Evolutionary conservation across 1,140 invertebrate species (phyloP), one percentile per base, ranked within the genome.

Genomic region (Hylaeus anthracinus): DNA sequence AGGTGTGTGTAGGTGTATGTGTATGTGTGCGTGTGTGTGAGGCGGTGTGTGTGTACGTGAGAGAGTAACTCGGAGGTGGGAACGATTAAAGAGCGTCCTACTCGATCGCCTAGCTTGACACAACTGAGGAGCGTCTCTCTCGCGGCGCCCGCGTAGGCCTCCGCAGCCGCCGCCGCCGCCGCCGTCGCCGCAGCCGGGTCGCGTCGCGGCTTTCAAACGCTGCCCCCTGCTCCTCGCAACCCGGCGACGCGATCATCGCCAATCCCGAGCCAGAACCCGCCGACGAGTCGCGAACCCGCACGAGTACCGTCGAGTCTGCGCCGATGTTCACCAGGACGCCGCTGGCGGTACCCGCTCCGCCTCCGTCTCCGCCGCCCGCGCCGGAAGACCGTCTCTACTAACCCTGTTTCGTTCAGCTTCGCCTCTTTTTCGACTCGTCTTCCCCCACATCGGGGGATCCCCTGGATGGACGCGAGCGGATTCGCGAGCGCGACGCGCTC

Each of bases 71-170:
- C 90, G 89, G 87, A 93, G 90, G 91, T 92, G 91, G 77, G 91
- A 93, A 92, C 92, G 91, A 90, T 90, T 90, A 90, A 92, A 88
- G 89, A 92, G 90, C 93, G 93, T 94, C 90, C 92, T 94, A 90
- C 92, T 93, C 90, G 92, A 93, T 93, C 92, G 92, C 92, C 90
- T 91, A 93, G 90, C 92, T 92, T 93, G 92, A 94, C 93, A 94
- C 93, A 93, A 94, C 93, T 94, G 86, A 86, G 82, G 81, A 87
- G 81, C 82, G 81, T 84, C 86, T 87, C 84, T 83, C 85, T 84
- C 85, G 81, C 79, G 92, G 90, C 91, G 91, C 84, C 82, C 89
- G 88, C 82, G 89, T 83, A 85, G 85, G 89, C 88, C 85, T 82
- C 73, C 83, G 41, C 81, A 71, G 87, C 88, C 83, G 56, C 81